Evolutionary conservation across 2,797 vertebrate genomes (phyloP).

Genomic region (Falco concolor): DNA sequence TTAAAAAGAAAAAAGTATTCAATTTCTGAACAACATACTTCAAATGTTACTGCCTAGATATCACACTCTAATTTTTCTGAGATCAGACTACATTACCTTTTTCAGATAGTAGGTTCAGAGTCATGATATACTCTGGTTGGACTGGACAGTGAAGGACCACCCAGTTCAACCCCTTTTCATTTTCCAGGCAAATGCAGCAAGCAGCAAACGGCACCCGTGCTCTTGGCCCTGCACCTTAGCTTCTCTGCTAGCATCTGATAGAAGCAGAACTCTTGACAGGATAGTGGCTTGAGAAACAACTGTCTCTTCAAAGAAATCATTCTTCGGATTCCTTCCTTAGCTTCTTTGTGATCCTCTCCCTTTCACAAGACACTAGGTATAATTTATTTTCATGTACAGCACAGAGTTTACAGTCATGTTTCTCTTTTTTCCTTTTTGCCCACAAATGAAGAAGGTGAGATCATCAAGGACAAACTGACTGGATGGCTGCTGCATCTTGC

Average conservation of each 20-base stretch:
- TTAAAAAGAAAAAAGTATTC: neutral
- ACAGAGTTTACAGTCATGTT: neutral
- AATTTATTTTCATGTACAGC: neutral
- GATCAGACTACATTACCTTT: neutral
- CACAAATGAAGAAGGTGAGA: rapidly evolving
- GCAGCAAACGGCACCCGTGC: neutral
- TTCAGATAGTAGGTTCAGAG: neutral
- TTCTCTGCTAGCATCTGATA: neutral
- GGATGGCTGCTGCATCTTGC: neutral
- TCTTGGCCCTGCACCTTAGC: neutral
- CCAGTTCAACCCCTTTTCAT: neutral
- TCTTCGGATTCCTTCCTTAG: neutral
- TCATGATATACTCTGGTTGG: neutral
- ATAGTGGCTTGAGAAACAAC: neutral
- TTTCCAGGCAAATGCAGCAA: neutral
- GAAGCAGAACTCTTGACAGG: neutral
- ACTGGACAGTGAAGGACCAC: neutral
- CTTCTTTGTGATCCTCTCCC: neutral
- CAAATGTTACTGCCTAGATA: neutral
- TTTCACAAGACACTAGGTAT: neutral
- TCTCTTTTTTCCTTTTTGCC: neutral
- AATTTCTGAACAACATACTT: neutral
- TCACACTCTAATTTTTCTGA: neutral
- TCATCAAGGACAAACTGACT: neutral
- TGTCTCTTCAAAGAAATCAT: neutral